Percentiles rank a stretch among this genome's conserved stretches.
These are phyloP conservation scores for Chromis chromis DNA, from an alignment of 2,797 vertebrate species.

Conservation along the genomic window DNA sequence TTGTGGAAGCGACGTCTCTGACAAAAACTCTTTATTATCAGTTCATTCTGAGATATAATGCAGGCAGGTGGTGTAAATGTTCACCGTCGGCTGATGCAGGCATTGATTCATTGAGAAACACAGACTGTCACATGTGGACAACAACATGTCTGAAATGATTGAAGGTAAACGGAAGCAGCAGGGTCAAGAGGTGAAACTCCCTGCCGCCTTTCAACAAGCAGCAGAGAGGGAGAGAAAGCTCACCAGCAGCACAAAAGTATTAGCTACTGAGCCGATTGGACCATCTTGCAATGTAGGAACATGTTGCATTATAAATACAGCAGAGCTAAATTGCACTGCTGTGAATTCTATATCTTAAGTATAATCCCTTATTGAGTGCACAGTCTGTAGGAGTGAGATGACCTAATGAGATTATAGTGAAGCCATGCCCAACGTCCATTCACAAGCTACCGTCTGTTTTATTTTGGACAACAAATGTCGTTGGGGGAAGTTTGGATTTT, in stretches of 20 bases:
- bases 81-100: slow-evolving; percentile 5
- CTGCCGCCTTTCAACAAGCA: not conserved
- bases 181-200: slow-evolving; percentile 44
- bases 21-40: not conserved
- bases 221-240: slow-evolving; percentile 32
- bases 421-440: slow-evolving; percentile 43
- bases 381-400: slow-evolving; percentile 40
- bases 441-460: slow-evolving; percentile 5
- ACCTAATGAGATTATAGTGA: slow-evolving; percentile 65
- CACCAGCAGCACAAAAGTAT: slow-evolving; percentile 6
- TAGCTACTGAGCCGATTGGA: slow-evolving; percentile 29
- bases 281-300: slow-evolving; percentile 29
- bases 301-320: slow-evolving; percentile 27
- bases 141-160: slow-evolving; percentile 24
- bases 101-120: slow-evolving; percentile 23
- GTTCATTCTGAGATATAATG: slow-evolving; percentile 9
- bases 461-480: not conserved
- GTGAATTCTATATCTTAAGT: slow-evolving; percentile 47
- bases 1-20: not conserved
- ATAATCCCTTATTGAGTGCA: slow-evolving; percentile 58
- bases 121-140: slow-evolving; percentile 11
- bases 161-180: slow-evolving; percentile 14
- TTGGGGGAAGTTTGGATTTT: not conserved
- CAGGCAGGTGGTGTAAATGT: not conserved
- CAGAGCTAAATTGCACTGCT: slow-evolving; percentile 28